A percentile compares a stretch with the other conserved stretches of the same genome.
Evolutionary conservation across 2,113 vertebrate species (phyloP).

Genomic region (Chionis minor): DNA sequence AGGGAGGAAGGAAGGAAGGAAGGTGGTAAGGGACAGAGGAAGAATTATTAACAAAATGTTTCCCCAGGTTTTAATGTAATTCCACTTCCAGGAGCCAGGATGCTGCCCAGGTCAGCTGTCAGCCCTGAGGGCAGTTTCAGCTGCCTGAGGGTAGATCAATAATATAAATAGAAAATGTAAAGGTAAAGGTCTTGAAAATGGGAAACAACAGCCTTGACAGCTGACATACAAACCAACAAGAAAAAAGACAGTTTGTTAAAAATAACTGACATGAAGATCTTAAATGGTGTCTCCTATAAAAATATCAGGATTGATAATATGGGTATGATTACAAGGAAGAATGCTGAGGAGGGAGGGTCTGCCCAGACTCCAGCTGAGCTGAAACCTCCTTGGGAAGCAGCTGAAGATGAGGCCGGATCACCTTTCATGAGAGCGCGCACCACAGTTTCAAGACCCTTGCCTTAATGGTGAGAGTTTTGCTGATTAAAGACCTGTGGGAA

Average conservation of each 20-base stretch:
- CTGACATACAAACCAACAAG: neutral
- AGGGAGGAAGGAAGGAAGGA: accelerated
- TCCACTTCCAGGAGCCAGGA: neutral
- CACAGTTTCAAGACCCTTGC: neutral
- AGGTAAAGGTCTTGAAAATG: neutral
- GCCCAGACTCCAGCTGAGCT: neutral
- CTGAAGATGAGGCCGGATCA: neutral
- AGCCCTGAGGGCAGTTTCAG: neutral
- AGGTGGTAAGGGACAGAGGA: neutral
- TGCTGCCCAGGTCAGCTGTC: neutral
- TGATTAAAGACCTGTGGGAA: constrained; percentile 6
- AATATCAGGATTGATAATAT: neutral
- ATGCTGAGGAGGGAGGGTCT: neutral
- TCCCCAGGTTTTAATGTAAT: neutral
- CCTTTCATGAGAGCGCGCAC: neutral
- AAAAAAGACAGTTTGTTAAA: neutral
- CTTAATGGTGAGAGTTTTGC: neutral
- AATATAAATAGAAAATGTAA: neutral
- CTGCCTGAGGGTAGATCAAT: neutral
- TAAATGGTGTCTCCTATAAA: neutral
- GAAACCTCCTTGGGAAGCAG: neutral
- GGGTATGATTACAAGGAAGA: neutral
- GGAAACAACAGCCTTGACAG: neutral
- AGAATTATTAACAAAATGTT: neutral
- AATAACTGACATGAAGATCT: neutral